phyloP scores from a whole-genome alignment of 35 echinoderm and acorn worm species.

The Amphiura filiformis region DNA sequence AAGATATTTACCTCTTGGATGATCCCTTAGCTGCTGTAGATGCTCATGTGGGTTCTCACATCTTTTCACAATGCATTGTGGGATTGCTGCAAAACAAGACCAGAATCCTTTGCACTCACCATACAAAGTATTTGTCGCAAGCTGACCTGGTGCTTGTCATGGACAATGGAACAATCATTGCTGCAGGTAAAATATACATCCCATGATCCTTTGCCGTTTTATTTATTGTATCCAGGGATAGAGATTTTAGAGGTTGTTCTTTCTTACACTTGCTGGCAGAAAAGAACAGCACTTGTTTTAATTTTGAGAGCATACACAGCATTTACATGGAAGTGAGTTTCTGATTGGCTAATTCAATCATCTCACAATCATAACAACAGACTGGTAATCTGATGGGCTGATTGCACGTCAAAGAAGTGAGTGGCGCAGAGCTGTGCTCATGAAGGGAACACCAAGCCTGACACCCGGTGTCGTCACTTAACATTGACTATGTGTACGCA shows the following conservation, averaged over 20 bases:
- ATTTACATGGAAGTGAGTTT: not conserved
- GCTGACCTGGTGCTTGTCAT: conserved; percentile 83
- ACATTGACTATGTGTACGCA: no score
- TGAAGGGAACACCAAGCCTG: no score
- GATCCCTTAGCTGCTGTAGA: conserved; percentile 95
- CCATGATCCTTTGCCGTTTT: no score
- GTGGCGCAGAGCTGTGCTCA: no score
- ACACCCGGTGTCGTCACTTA: no score
- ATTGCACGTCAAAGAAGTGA: not conserved
- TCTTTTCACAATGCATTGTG: conserved; percentile 94
- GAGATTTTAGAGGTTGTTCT: no score
- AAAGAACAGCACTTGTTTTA: no score
- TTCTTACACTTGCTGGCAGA: not conserved
- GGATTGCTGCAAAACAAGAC: conserved; percentile 88
- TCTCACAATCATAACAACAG: no score
- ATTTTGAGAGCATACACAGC: not conserved
- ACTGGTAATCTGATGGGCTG: no score
- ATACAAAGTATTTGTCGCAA: conserved; percentile 82
- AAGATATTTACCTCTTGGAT: conserved; percentile 93
- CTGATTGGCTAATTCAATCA: no score
- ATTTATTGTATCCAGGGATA: not conserved
- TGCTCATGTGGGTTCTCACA: conserved; percentile 87
- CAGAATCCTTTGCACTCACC: conserved; percentile 95
- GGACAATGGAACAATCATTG: conserved; percentile 66
- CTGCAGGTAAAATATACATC: conserved; percentile 56